Conservation (phyloP, 2,888 invertebrate species). For the Teleogryllus oceanicus region DNA sequence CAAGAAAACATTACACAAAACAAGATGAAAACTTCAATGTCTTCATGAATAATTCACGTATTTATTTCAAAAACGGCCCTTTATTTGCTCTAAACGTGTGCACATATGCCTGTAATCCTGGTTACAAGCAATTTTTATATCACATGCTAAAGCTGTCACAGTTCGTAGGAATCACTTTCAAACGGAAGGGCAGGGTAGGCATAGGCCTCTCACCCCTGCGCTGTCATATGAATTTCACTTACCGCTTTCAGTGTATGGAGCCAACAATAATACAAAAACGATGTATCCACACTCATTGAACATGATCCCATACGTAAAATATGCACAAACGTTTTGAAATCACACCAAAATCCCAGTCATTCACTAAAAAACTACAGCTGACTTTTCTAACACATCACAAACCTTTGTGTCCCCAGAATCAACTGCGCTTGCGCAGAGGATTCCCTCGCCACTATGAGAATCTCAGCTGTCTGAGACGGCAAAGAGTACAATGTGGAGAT, state of each 20-base stretch:
- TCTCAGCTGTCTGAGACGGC: slow-evolving; percentile 20
- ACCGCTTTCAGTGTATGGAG: slow-evolving; percentile 70
- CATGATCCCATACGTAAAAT: slow-evolving; percentile 47
- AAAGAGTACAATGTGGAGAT: neutral
- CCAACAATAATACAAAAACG: slow-evolving; percentile 63
- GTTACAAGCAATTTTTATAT: neutral
- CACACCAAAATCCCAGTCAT: slow-evolving; percentile 34
- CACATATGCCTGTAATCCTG: too few species aligned
- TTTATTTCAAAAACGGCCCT: too few species aligned
- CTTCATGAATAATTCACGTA: too few species aligned
- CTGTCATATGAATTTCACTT: slow-evolving; percentile 46
- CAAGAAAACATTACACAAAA: too few species aligned
- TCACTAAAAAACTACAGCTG: slow-evolving; percentile 51
- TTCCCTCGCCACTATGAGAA: slow-evolving; percentile 24
- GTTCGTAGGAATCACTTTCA: slow-evolving; percentile 5
- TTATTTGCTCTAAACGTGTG: too few species aligned
- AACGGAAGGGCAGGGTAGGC: slow-evolving; percentile 32
- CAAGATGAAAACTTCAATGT: too few species aligned
- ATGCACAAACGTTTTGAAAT: slow-evolving; percentile 34
- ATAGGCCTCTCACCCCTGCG: slow-evolving; percentile 19
- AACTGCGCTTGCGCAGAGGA: slow-evolving; percentile 30
- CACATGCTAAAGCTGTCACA: slow-evolving; percentile 27
- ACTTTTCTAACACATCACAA: slow-evolving; percentile 54
- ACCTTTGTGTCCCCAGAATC: slow-evolving; percentile 52
- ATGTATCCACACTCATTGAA: slow-evolving; percentile 64